A percentile compares a stretch with the other conserved stretches of the same genome.
Evolutionary conservation across 2,113 vertebrate species (phyloP).

Genomic region (Trogon surrucura): DNA sequence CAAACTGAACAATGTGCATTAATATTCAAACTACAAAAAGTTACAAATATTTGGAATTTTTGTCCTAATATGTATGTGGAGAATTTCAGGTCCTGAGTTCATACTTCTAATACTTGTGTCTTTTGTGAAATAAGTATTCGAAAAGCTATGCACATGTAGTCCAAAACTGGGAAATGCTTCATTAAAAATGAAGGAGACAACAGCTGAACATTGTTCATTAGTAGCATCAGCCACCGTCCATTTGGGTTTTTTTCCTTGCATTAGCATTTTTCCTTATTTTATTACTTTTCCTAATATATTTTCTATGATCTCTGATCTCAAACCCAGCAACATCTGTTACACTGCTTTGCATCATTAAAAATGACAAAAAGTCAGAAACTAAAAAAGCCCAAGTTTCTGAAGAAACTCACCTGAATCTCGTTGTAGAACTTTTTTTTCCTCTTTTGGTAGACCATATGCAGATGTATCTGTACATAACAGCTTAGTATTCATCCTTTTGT

Average conservation of each 20-base stretch:
- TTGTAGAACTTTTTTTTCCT: not conserved
- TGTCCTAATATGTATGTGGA: not conserved
- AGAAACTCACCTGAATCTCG: not conserved
- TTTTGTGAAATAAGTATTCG: not conserved
- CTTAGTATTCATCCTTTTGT: not conserved
- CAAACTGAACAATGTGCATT: not conserved
- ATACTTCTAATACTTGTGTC: not conserved
- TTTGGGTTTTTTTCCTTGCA: not conserved
- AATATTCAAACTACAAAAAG: not conserved
- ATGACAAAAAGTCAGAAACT: slow-evolving; percentile 2
- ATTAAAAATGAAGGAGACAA: not conserved
- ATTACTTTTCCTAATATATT: not conserved
- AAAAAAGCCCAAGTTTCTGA: not conserved
- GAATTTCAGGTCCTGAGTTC: not conserved
- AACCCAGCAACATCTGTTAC: slow-evolving; percentile 12
- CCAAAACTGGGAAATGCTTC: not conserved
- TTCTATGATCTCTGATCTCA: not conserved
- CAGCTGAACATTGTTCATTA: not conserved
- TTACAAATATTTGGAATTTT: not conserved
- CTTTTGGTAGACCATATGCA: not conserved
- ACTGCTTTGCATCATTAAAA: not conserved
- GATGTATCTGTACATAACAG: not conserved
- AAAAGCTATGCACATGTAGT: not conserved
- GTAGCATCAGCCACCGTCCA: not conserved
- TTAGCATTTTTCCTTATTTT: not conserved